Base-by-base conservation (phyloP, 1,140 invertebrate species). In the Limonius californicus region DNA sequence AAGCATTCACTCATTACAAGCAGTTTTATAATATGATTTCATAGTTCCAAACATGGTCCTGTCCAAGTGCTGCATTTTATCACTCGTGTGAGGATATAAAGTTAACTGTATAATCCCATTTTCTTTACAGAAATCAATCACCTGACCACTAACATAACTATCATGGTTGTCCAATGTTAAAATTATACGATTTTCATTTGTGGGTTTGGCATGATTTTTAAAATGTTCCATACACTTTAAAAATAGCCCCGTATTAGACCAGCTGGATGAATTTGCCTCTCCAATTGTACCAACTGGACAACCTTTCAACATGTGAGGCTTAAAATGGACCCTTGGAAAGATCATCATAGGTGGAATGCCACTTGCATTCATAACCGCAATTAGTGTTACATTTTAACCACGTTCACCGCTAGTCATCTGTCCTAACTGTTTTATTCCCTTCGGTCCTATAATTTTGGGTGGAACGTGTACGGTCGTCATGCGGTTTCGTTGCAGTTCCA, bases 331-430 rank as follows among this genome's bases (percentile, higher is more conserved):
- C 8, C 76, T 53, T 14, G 74, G 72, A 58, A 78, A 80, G 42
- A 78, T 65, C 42, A 78, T 69, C 21, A 77, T 54, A 15, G 75
- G 75, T 4, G 76, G 74, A 21, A 78, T 68, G 43, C 76, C 76
- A 55, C 63, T 57, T 21, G 76, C 78, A 73, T 69, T 77, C 7
- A 77, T 66, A 9, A 61, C 53, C 20, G 62, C 39, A 55, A 61
- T 57, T 6, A 75, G 42, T 14, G 74, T 77, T 8, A 75, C 67
- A 45, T 65, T 57, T 19, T 59, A 18, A 9, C 76, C 72, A 50
- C 71, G 62, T 69, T 77, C 74, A 23, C 45, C 70, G 16, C 65
- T 73, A 8, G 74, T 75, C 8, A 70, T 55, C 18, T 63, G 54
- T 9, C 75, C 76, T 6, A 78, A 66, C 57, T 76, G 70, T 65